phyloP scores from a whole-genome alignment of 2,888 invertebrate species.

The Adelognathus sp. region DNA sequence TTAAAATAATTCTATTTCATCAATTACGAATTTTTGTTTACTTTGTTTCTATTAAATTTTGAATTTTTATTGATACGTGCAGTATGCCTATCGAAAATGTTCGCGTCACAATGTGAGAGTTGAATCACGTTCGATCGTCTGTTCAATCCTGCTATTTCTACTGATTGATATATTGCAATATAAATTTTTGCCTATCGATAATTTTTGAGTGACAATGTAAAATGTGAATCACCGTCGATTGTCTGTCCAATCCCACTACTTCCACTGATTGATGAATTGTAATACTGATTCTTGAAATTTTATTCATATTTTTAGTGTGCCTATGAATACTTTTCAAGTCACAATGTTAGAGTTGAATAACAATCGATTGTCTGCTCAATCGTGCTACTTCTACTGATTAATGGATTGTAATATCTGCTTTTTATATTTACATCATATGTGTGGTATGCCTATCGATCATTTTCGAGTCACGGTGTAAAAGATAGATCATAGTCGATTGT shows the following conservation, averaged over 20 bases:
- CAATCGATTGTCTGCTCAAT: neutral
- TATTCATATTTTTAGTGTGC: too few relatives aligned
- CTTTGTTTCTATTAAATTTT: neutral
- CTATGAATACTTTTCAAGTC: neutral
- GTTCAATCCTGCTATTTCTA: neutral
- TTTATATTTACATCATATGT: too few relatives aligned
- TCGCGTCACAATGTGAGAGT: too few relatives aligned
- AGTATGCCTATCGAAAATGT: too few relatives aligned
- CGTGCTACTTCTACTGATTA: neutral
- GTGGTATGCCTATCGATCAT: too few relatives aligned
- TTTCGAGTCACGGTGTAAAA: too few relatives aligned
- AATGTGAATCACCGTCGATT: neutral
- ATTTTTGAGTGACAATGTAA: too few relatives aligned
- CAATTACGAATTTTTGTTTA: neutral
- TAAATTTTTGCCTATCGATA: neutral
- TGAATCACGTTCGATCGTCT: neutral
- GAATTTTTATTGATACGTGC: too few relatives aligned
- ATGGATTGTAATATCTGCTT: too few relatives aligned
- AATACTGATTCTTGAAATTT: neutral
- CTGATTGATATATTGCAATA: neutral
- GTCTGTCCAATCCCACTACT: neutral
- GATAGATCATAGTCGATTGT: neutral
- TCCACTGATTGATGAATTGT: neutral
- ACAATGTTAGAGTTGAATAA: too few relatives aligned
- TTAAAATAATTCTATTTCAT: too few relatives aligned